Base-by-base conservation (phyloP, 1,140 invertebrate genomes). In the Leptopilina clavipes region DNA sequence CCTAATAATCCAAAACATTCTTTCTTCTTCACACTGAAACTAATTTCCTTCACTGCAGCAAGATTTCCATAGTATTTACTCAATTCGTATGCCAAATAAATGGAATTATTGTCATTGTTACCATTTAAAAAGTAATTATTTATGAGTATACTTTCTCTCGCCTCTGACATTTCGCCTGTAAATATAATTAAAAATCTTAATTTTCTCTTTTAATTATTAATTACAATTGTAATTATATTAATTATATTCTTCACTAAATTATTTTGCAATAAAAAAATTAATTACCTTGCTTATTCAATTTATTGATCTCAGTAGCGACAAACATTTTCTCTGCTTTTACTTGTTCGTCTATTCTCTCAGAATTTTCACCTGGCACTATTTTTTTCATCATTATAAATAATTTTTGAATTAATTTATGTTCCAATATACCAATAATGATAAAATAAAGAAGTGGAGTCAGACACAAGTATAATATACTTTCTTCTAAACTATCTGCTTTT, bases 1-100 rank as follows among this genome's bases (percentile, higher is more conserved):
- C 97, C 97, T 25, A 99, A 90, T 45, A 99, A 89, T 1, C 97
- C 97, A 89, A 98, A 98, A 85, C 97, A 98, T 91, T 98, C 95
- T 84, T 83, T 85, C 90, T 88, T 77, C n/a, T 91, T 90, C 14
- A 93, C 91, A 10, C 89, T 93, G 75, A 97, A 92, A 84, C 93
- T 94, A 0, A 97, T 85, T 81, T 94, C 92, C 80, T 95, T 92
- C 0, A 97, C 95, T 3, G 95, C 96, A 22, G 93, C 85, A 71
- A 95, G 90, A 3, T 92, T 91, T 1, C 92, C 91, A 76, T 95
- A 95, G 82, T 93, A 93, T 86, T 97, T 97, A 6, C 93, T 92
- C 2, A 95, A 84, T 71, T 93, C 90, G 19, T 90, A 88, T 37
- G 85, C 89, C 1, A 89, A 88, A 89, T 14, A 89, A 75, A 78